Evolutionary conservation across 2,113 vertebrate genomes (phyloP).

Genomic region (rat (Rattus norvegicus)): DNA sequence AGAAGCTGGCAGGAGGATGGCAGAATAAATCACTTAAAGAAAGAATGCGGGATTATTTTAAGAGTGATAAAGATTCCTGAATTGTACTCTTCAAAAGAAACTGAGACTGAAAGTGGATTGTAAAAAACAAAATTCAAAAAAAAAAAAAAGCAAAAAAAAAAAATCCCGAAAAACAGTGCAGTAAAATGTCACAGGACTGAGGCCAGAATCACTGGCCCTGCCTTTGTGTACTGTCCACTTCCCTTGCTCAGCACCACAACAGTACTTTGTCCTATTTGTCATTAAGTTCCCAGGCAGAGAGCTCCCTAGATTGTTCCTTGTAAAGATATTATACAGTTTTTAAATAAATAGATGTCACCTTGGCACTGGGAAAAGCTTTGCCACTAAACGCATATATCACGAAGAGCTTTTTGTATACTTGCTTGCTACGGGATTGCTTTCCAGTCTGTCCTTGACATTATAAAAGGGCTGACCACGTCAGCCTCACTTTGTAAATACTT

Average conservation of each 20-base stretch:
- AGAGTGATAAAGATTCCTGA: background rate
- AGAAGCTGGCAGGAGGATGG: background rate
- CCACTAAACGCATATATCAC: background rate
- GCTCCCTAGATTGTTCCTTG: background rate
- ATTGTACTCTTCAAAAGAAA: constrained; percentile 2
- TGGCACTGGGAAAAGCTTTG: background rate
- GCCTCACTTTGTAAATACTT: constrained; percentile 26
- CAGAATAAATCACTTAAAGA: background rate
- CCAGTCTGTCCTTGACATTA: background rate
- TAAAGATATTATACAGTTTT: background rate
- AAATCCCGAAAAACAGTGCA: background rate
- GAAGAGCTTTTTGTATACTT: background rate
- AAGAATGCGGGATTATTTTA: too few species aligned
- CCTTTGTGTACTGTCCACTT: background rate
- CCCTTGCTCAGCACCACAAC: background rate
- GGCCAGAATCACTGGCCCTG: background rate
- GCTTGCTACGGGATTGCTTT: background rate
- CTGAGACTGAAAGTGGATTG: background rate
- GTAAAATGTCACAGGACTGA: background rate
- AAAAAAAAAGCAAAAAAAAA: background rate
- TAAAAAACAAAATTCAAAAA: background rate
- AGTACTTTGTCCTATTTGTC: background rate
- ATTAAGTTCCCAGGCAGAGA: background rate
- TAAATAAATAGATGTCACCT: background rate
- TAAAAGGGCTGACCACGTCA: background rate